phyloP scores from a whole-genome alignment of 1,140 invertebrate genomes.

The Drosophila seguyi region DNA sequence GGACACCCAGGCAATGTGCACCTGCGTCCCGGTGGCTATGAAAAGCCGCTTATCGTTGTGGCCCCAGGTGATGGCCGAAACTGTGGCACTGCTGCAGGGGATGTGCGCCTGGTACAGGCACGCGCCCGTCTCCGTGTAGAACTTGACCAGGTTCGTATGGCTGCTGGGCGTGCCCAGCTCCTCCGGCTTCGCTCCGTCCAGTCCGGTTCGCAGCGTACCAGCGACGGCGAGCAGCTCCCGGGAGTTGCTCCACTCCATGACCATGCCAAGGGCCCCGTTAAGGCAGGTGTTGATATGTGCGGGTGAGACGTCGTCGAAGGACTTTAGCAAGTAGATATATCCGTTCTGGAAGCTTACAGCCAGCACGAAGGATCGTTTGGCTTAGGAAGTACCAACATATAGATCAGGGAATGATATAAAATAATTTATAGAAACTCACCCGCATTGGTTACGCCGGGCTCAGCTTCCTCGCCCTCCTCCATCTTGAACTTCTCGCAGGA shows the following conservation, averaged over 20 bases:
- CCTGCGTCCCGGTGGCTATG: conserved; percentile 94
- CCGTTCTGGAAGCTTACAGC: conserved; percentile 96
- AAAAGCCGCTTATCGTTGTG: conserved; percentile 98
- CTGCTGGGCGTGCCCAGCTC: conserved; percentile 74
- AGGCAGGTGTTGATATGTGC: conserved; percentile 91
- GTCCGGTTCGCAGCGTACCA: conserved; percentile 88
- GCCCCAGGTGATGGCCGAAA: conserved; percentile 98
- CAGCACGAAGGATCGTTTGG: conserved; percentile 90
- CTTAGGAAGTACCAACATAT: conserved; percentile 72
- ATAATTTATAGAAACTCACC: too few relatives aligned
- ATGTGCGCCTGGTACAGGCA: conserved; percentile 91
- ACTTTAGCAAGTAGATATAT: conserved; percentile 93
- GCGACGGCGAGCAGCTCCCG: conserved; percentile 96
- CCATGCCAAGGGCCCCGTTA: conserved; percentile 89
- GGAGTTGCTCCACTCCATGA: conserved; percentile 98
- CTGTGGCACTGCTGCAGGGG: conserved; percentile 89
- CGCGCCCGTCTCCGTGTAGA: conserved; percentile 91
- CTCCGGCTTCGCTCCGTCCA: conserved; percentile 60
- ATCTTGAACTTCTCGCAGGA: conserved; percentile 99
- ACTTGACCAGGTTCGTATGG: conserved; percentile 87
- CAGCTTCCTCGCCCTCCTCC: conserved; percentile 94
- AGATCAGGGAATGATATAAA: too few relatives aligned
- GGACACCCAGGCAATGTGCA: conserved; percentile 97
- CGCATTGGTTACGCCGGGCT: conserved; percentile 86
- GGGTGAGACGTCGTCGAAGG: conserved; percentile 94